Base-by-base conservation (phyloP, 2,888 invertebrate genomes). In the Lucinisca nassula region DNA sequence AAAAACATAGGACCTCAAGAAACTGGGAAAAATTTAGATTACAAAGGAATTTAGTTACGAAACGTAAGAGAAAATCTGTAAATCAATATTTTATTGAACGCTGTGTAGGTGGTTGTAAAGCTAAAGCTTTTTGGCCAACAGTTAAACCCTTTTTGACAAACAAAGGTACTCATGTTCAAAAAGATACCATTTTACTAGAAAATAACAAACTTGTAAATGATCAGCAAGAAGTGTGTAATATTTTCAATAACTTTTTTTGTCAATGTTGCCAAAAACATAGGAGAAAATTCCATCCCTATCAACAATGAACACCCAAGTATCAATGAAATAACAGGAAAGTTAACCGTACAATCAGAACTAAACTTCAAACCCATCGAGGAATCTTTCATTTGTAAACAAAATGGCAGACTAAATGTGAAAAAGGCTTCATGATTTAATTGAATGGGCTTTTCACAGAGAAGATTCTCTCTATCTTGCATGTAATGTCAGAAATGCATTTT, bases 1-100 rank as follows among this genome's bases (percentile, higher is more conserved):
- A n/a, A n/a, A n/a, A n/a, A n/a, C n/a, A n/a, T n/a, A n/a, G n/a
- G n/a, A n/a, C n/a, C n/a, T n/a, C n/a, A n/a, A n/a, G n/a, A n/a
- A n/a, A n/a, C n/a, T n/a, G n/a, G n/a, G n/a, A n/a, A n/a, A n/a
- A n/a, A n/a, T n/a, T 51, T 21, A 51, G n/a, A 51, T 21, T 21
- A 21, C 51, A 51, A n/a, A n/a, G 74, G 55, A 82, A 85, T 75
- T 49, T 70, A 24, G 82, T 82, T 17, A 24, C 30, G 49, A 2
- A 51, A n/a, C 51, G 10, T 51, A 78, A 78, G 37, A 32, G 72
- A 21, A 72, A 72, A 72, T 72, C 70, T 27, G 17, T 30, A 3
- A 70, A 70, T 70, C 30, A 70, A 27, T 70, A 70, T 70, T 70
- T 70, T 40, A 72, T 72, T 72, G 72, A 72, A 37, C 35, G 35